Percentiles rank a stretch among this genome's conserved stretches.
Evolutionary conservation across 2,888 invertebrate genomes (phyloP).

Genomic region (Apocheima hispidaria): DNA sequence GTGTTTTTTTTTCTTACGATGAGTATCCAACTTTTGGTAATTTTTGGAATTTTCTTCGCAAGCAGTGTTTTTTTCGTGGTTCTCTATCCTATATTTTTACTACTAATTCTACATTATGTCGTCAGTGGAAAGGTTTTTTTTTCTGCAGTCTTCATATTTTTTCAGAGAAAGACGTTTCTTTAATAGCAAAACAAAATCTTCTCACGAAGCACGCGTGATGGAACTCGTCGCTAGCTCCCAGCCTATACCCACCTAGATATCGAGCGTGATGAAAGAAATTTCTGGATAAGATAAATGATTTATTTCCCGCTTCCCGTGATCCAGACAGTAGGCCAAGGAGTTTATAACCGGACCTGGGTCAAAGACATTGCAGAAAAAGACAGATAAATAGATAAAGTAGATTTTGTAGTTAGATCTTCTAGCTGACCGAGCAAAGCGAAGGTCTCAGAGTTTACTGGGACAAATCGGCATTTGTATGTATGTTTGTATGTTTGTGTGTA

Average conservation of each 20-base stretch:
- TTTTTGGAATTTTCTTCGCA: too few relatives aligned
- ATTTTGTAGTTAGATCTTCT: not conserved
- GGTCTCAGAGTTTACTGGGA: too few relatives aligned
- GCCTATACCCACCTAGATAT: not conserved
- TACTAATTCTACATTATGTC: too few relatives aligned
- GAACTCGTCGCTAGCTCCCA: not conserved
- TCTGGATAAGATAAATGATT: slow-evolving; percentile 24
- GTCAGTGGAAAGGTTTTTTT: too few relatives aligned
- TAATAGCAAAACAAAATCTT: not conserved
- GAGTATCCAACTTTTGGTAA: too few relatives aligned
- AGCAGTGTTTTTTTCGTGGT: too few relatives aligned
- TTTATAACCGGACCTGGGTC: slow-evolving; percentile 41
- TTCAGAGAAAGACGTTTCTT: not conserved
- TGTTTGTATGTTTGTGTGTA: too few relatives aligned
- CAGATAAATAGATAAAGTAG: not conserved
- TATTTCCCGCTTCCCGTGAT: slow-evolving; percentile 17
- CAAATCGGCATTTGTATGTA: too few relatives aligned
- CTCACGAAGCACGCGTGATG: not conserved
- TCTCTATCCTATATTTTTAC: too few relatives aligned
- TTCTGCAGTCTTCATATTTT: too few relatives aligned
- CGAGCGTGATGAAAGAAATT: slow-evolving; percentile 3
- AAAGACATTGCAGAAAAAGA: slow-evolving; percentile 38
- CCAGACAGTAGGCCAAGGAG: slow-evolving; percentile 25
- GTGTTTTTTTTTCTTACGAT: too few relatives aligned
- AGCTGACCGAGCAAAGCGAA: too few relatives aligned